phyloP scores from a whole-genome alignment of 2,113 vertebrate species.

The Neodon shergylaensis region DNA sequence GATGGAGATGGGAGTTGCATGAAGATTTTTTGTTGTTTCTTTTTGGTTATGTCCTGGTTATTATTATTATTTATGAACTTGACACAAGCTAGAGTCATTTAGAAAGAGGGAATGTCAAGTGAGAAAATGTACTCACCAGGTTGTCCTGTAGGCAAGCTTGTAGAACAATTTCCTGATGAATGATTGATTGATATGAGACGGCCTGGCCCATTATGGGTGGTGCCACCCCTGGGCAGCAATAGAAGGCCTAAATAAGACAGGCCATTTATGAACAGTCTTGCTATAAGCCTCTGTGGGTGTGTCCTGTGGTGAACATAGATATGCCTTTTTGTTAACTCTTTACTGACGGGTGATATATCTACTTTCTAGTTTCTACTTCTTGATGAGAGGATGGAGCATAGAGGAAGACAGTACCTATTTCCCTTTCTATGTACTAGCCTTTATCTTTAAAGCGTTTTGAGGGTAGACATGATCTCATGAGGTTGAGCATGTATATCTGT shows the following conservation, averaged over 20 bases:
- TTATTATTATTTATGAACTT: not conserved
- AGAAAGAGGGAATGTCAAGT: not conserved
- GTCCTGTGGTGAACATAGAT: not conserved
- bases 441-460: slow-evolving; percentile 7
- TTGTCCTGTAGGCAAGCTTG: not conserved
- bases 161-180: not conserved
- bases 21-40: not conserved
- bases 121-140: not conserved
- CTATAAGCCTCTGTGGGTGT: not conserved
- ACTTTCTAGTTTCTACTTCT: not conserved
- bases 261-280: not conserved
- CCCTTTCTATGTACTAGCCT: not conserved
- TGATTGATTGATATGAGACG: not conserved
- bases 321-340: not conserved
- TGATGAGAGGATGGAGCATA: not conserved
- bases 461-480: not conserved
- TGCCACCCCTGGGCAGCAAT: not conserved
- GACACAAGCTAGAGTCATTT: not conserved
- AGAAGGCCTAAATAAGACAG: not conserved
- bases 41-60: not conserved
- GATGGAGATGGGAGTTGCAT: not conserved
- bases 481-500: not conserved
- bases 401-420: not conserved
- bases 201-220: not conserved
- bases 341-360: not conserved